Percentiles rank a stretch among this genome's conserved stretches.
Evolutionary conservation across 2,888 invertebrate genomes (phyloP).

Genomic region (Andrena hattorfiana): DNA sequence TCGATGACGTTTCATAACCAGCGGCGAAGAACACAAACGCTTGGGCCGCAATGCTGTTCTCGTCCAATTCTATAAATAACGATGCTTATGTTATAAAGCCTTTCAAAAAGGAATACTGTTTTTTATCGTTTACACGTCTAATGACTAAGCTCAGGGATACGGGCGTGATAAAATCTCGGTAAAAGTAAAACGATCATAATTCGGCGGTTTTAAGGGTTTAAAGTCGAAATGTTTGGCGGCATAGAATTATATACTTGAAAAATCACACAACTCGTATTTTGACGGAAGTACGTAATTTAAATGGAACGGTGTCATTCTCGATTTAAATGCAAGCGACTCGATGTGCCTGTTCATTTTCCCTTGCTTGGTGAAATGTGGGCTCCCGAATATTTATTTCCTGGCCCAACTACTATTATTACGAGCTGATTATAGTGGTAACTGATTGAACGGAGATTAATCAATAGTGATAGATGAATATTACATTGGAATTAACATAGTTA

Average conservation of each 20-base stretch:
- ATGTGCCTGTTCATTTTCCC: too few species aligned
- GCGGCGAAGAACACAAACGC: slow-evolving; percentile 83
- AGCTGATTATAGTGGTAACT: too few species aligned
- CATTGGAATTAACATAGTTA: too few species aligned
- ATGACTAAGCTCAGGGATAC: background rate
- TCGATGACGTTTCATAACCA: slow-evolving; percentile 83
- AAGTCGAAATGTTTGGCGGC: too few species aligned
- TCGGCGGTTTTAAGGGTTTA: background rate
- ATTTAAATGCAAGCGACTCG: background rate
- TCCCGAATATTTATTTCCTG: too few species aligned
- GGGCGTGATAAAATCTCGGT: background rate
- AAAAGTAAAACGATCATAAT: background rate
- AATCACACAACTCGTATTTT: too few species aligned
- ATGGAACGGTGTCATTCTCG: background rate
- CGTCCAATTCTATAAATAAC: slow-evolving; percentile 76
- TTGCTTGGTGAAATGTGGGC: background rate
- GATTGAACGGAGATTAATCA: too few species aligned
- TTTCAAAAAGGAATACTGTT: background rate
- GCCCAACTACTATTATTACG: too few species aligned
- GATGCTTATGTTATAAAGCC: slow-evolving; percentile 11
- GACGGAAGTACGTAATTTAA: background rate
- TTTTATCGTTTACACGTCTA: slow-evolving; percentile 3
- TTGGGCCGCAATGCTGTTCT: slow-evolving; percentile 82
- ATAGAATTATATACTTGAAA: too few species aligned
- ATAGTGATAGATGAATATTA: too few species aligned